These are phyloP conservation scores for Microcebus jonahi DNA, from an alignment of 2,113 vertebrate species.

Conservation along the genomic window DNA sequence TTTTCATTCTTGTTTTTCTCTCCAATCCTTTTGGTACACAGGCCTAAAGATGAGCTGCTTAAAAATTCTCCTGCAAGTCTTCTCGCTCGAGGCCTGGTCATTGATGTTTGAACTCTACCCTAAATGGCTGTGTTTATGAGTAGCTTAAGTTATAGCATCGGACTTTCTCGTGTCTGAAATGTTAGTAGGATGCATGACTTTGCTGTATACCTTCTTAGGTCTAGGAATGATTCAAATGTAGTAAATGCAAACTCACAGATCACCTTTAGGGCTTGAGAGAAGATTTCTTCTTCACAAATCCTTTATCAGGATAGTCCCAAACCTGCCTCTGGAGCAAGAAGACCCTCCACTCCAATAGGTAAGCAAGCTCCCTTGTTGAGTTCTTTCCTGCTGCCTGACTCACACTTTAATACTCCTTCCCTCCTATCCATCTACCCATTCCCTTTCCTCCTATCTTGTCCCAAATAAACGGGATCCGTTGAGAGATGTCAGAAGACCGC, in stretches of 20 bases:
- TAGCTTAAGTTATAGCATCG: neutral
- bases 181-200: neutral
- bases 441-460: neutral
- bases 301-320: neutral
- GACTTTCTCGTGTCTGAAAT: neutral
- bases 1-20: constrained; percentile 6
- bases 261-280: neutral
- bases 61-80: neutral
- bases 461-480: neutral
- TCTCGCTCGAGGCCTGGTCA: neutral
- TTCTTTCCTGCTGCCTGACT: neutral
- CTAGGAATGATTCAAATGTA: neutral
- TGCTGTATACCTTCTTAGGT: neutral
- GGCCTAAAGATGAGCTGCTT: neutral
- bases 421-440: neutral
- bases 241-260: neutral
- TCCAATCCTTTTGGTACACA: neutral
- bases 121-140: neutral
- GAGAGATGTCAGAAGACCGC: constrained; percentile 35
- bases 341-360: neutral
- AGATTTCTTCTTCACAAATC: neutral
- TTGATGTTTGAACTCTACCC: neutral
- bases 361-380: neutral
- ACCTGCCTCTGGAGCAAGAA: neutral
- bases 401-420: neutral